Conservation (phyloP, 1,140 invertebrate genomes). For the Eupristina koningsbergeri region DNA sequence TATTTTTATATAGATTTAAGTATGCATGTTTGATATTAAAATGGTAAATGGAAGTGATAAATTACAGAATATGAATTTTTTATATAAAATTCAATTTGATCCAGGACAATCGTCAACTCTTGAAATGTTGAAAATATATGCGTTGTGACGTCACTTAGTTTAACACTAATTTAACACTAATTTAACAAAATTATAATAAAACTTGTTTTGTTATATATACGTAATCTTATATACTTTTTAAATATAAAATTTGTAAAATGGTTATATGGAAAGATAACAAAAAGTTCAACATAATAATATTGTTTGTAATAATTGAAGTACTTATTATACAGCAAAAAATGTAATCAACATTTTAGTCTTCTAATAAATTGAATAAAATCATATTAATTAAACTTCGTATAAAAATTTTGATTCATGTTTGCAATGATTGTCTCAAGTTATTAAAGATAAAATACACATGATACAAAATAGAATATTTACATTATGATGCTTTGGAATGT, state of each 20-base stretch:
- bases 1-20: not conserved
- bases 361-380: not conserved
- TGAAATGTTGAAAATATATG: slow-evolving; percentile 14
- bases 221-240: not conserved
- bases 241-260: slow-evolving; percentile 22
- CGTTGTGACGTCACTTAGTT: not conserved
- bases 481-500: slow-evolving; percentile 51
- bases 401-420: not conserved
- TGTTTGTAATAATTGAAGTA: slow-evolving; percentile 9
- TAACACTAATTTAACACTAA: not conserved
- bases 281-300: not conserved
- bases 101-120: not conserved
- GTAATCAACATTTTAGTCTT: slow-evolving; percentile 24
- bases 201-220: not conserved
- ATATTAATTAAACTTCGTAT: not conserved
- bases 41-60: not conserved
- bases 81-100: slow-evolving; percentile 4
- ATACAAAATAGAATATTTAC: slow-evolving; percentile 16
- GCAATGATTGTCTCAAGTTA: slow-evolving; percentile 21
- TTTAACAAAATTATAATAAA: slow-evolving; percentile 1
- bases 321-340: slow-evolving; percentile 20
- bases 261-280: not conserved
- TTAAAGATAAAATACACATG: slow-evolving; percentile 8
- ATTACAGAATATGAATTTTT: not conserved
- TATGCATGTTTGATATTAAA: slow-evolving; percentile 2